Evolutionary conservation across 2,797 vertebrate species (phyloP).

Genomic region (Botia kubotai): DNA sequence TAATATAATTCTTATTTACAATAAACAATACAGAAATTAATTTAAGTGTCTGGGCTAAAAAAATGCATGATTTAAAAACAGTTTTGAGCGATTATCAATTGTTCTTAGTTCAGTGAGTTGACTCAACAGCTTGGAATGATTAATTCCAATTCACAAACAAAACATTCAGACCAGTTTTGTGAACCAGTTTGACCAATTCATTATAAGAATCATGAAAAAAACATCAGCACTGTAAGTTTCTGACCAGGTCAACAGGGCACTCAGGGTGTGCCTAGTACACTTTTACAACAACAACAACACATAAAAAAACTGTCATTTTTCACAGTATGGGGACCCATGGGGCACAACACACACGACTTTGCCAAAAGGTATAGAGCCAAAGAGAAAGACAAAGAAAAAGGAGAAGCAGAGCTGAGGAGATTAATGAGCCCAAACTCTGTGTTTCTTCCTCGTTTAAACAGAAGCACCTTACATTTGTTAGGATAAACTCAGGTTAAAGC

Average conservation of each 20-base stretch:
- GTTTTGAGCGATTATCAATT: no score
- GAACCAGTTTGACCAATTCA: neutral
- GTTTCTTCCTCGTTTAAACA: constrained; percentile 53
- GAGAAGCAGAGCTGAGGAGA: constrained; percentile 62
- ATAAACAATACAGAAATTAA: neutral
- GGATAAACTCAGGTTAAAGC: constrained; percentile 55
- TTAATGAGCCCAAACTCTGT: constrained; percentile 72
- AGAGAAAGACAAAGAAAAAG: constrained; percentile 51
- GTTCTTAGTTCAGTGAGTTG: no score
- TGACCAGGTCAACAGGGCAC: constrained; percentile 33
- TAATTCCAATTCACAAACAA: no score
- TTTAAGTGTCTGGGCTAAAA: no score
- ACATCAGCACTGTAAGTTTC: neutral
- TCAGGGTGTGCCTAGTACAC: constrained; percentile 17
- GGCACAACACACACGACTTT: constrained; percentile 74
- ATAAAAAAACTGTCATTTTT: constrained; percentile 50
- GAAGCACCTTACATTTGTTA: constrained; percentile 48
- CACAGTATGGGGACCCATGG: constrained; percentile 31
- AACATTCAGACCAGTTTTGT: no score
- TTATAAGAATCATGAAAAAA: neutral
- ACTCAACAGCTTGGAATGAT: no score
- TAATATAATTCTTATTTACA: neutral
- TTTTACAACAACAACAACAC: constrained; percentile 50
- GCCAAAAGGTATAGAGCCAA: constrained; percentile 68
- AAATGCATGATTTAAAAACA: no score